These are phyloP conservation scores for Zaprionus taronus DNA, from an alignment of 1,140 invertebrate genomes.

Conservation along the genomic window DNA sequence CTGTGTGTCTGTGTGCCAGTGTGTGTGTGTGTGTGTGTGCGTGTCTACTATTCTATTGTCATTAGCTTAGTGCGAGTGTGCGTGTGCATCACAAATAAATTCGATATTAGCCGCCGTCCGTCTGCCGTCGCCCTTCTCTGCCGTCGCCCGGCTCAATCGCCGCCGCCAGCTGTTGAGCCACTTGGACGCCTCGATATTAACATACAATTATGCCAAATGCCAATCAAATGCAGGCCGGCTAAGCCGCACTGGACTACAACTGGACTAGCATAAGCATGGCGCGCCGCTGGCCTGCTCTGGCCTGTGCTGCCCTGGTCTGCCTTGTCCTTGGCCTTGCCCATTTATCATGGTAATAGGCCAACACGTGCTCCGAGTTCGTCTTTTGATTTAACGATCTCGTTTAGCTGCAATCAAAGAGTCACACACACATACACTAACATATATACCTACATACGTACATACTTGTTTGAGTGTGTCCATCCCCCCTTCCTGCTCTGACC, in stretches of 20 bases:
- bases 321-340: conserved; percentile 54
- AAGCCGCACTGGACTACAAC: conserved; percentile 9
- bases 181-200: conserved; percentile 71
- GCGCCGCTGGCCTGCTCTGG: neutral
- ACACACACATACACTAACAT: conserved; percentile 26
- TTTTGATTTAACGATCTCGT: conserved; percentile 76
- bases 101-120: conserved; percentile 48
- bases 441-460: too few relatives aligned
- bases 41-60: conserved; percentile 26
- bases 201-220: conserved; percentile 76
- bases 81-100: conserved; percentile 58
- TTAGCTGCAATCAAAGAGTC: conserved; percentile 70
- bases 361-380: conserved; percentile 62
- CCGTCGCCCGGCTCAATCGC: neutral
- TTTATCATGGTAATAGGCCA: conserved; percentile 71
- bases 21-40: conserved; percentile 4
- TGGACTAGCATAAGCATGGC: neutral
- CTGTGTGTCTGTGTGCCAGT: conserved; percentile 8
- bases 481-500: neutral
- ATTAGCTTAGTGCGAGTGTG: conserved; percentile 30
- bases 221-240: conserved; percentile 68
- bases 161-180: conserved; percentile 68
- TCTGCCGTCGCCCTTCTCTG: neutral
- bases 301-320: conserved; percentile 3
- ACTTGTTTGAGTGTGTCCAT: neutral